These are phyloP conservation scores for Atopsyche davidsoni DNA, from an alignment of 1,140 invertebrate species.

Conservation along the genomic window DNA sequence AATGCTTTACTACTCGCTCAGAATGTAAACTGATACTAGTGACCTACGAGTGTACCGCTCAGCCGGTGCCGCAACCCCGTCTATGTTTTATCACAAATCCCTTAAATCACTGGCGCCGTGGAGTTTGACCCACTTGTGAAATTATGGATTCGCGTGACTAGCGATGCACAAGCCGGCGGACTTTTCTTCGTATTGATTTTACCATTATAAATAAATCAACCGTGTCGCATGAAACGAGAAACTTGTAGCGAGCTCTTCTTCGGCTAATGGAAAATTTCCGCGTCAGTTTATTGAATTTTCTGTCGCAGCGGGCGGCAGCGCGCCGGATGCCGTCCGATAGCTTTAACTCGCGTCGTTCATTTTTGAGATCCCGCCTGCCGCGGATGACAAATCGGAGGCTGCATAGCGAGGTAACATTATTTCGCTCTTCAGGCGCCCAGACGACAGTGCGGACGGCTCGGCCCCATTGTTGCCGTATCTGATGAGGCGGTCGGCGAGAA, in stretches of 20 bases:
- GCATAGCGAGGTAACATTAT: too few relatives aligned
- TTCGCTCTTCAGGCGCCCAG: background rate
- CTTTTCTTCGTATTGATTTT: slow-evolving; percentile 21
- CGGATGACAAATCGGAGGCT: too few relatives aligned
- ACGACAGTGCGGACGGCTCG: background rate
- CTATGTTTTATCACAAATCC: too few relatives aligned
- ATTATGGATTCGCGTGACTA: slow-evolving; percentile 16
- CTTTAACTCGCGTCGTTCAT: too few relatives aligned
- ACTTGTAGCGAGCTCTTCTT: background rate
- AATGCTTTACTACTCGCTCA: too few relatives aligned
- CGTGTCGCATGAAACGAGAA: background rate
- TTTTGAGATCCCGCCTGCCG: too few relatives aligned
- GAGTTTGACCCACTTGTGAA: background rate
- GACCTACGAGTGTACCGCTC: too few relatives aligned
- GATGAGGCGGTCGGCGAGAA: slow-evolving; percentile 13
- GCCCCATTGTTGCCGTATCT: slow-evolving; percentile 19
- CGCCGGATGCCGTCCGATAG: background rate
- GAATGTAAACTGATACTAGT: too few relatives aligned
- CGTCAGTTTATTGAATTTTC: slow-evolving; percentile 15
- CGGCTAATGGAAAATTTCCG: background rate
- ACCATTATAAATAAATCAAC: slow-evolving; percentile 20
- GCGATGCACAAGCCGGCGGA: slow-evolving; percentile 7
- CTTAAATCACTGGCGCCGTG: too few relatives aligned
- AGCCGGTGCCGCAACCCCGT: too few relatives aligned
- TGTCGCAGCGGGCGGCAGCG: background rate